phyloP scores from a whole-genome alignment of 1,140 invertebrate genomes.

The Rhopalosiphum maidis region DNA sequence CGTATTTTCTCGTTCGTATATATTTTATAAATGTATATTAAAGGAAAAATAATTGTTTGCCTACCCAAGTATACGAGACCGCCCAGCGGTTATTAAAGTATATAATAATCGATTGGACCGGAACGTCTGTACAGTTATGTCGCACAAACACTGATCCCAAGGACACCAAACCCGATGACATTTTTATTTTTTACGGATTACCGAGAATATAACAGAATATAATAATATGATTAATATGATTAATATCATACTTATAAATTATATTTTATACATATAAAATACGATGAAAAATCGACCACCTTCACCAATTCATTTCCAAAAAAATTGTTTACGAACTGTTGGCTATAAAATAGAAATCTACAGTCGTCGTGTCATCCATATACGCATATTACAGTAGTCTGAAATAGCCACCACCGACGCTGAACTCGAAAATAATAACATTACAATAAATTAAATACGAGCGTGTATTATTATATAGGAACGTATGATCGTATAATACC shows the following conservation, averaged over 20 bases:
- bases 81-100: background rate
- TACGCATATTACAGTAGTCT: background rate
- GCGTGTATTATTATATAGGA: background rate
- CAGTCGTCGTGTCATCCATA: background rate
- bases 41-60: background rate
- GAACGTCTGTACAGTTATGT: background rate
- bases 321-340: background rate
- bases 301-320: background rate
- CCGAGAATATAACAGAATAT: background rate
- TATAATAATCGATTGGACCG: slow-evolving; percentile 25
- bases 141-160: background rate
- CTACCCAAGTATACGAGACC: background rate
- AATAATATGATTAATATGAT: background rate
- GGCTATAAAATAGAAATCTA: background rate
- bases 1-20: slow-evolving; percentile 3
- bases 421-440: background rate
- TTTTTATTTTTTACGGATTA: slow-evolving; percentile 16
- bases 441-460: background rate
- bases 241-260: background rate
- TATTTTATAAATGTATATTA: background rate
- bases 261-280: background rate
- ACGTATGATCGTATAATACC: background rate
- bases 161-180: background rate
- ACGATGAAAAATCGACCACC: background rate
- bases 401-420: background rate